Conservation (phyloP, 2,797 vertebrate species). For the Platalea minor region DNA sequence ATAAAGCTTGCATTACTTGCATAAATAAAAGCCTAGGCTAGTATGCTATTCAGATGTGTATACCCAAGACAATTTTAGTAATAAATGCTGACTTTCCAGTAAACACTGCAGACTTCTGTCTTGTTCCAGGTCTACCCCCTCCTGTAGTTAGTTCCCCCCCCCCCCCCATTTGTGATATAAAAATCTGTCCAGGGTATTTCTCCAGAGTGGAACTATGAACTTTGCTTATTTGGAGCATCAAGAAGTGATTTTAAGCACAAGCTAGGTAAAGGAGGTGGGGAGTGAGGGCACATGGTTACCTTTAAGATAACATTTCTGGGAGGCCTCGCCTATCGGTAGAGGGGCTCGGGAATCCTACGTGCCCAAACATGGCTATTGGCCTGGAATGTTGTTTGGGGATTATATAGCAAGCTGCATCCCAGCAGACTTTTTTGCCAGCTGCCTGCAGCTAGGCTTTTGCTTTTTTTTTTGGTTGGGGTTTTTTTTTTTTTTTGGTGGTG, state of each 20-base stretch:
- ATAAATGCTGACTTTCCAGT: neutral
- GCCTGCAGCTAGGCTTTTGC: neutral
- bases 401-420: neutral
- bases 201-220: neutral
- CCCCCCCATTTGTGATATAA: neutral
- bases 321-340: fast-evolving
- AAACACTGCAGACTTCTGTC: neutral
- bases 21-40: neutral
- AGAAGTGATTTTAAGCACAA: neutral
- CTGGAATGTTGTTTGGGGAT: neutral
- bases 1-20: neutral
- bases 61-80: neutral
- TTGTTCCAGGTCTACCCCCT: neutral
- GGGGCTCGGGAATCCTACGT: neutral
- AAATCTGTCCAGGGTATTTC: neutral
- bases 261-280: neutral
- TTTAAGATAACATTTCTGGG: neutral
- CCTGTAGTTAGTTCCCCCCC: too few species aligned
- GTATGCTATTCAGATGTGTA: neutral
- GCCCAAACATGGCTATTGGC: neutral
- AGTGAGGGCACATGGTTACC: neutral
- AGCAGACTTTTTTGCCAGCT: neutral
- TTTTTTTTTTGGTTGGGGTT: neutral
- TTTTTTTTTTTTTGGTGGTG: neutral
- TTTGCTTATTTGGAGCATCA: neutral